Percentiles rank a stretch among this genome's conserved stretches.
Evolutionary conservation across 1,140 invertebrate species (phyloP).

Genomic region (Reticulitermes speratus): DNA sequence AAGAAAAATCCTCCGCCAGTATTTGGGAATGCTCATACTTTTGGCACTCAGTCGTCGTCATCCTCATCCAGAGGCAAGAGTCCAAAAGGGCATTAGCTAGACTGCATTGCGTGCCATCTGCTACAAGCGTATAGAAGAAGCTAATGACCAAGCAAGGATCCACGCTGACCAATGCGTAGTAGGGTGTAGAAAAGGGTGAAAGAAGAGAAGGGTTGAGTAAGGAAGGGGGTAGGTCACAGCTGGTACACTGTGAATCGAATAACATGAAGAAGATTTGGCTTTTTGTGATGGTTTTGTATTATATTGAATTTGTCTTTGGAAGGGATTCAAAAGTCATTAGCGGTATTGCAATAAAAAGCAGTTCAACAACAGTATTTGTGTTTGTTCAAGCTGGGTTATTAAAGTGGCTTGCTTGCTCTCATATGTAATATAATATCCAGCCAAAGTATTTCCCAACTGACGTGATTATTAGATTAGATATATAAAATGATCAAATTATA

Average conservation of each 20-base stretch:
- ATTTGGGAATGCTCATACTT: neutral
- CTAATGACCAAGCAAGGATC: neutral
- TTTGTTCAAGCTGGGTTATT: too few species aligned
- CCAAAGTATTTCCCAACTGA: too few species aligned
- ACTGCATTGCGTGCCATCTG: neutral
- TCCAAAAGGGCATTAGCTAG: neutral
- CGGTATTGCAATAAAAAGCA: neutral
- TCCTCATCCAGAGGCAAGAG: neutral
- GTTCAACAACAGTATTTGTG: neutral
- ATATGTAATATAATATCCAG: too few species aligned
- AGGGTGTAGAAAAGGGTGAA: neutral
- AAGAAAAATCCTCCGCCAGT: neutral
- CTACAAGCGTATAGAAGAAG: neutral
- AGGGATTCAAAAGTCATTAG: neutral
- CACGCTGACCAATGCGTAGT: neutral
- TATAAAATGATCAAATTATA: too few species aligned
- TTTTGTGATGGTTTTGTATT: neutral
- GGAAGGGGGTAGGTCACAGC: neutral
- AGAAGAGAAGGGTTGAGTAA: neutral
- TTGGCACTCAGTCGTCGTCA: neutral
- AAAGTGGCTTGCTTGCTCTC: too few species aligned
- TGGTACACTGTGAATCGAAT: neutral
- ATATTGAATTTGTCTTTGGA: neutral
- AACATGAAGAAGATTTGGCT: neutral
- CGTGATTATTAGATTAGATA: too few species aligned